These are phyloP conservation scores for Rhopilema esculentum DNA, from an alignment of 30 jellyfish, hydroid and myxozoan genomes.

Conservation along the genomic window DNA sequence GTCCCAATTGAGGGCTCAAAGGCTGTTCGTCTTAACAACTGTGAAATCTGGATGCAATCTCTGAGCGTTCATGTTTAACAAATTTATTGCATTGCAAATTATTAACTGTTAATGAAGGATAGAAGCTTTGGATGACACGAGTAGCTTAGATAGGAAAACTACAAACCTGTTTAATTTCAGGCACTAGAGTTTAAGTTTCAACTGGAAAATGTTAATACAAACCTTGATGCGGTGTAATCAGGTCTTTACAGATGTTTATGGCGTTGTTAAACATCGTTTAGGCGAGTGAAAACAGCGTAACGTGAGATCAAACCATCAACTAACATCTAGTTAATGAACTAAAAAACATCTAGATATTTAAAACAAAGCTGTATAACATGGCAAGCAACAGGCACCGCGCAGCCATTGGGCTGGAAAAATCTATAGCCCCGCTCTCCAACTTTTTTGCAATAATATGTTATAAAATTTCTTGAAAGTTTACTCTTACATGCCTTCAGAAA, in stretches of 20 bases:
- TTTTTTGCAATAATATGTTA: too few species aligned
- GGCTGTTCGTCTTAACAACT: background rate
- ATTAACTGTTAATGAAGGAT: background rate
- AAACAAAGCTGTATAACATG: too few species aligned
- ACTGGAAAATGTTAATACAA: background rate
- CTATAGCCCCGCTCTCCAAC: too few species aligned
- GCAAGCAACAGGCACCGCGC: too few species aligned
- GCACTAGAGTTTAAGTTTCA: background rate
- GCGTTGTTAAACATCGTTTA: background rate
- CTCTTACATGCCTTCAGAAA: too few species aligned
- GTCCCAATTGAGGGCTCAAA: too few species aligned
- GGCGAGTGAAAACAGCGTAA: background rate
- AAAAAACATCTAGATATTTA: too few species aligned
- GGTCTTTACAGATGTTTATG: background rate
- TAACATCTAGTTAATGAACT: background rate
- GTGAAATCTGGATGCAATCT: background rate
- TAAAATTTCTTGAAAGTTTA: too few species aligned
- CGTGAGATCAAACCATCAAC: too few species aligned
- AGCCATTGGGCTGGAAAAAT: too few species aligned
- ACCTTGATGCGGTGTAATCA: background rate
- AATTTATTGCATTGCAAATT: background rate
- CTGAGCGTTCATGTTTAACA: background rate
- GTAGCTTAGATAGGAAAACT: too few species aligned
- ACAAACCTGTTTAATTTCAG: too few species aligned
- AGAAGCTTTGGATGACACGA: background rate